Conservation (phyloP, 1,140 invertebrate genomes). For the Scylla paramamosain region DNA sequence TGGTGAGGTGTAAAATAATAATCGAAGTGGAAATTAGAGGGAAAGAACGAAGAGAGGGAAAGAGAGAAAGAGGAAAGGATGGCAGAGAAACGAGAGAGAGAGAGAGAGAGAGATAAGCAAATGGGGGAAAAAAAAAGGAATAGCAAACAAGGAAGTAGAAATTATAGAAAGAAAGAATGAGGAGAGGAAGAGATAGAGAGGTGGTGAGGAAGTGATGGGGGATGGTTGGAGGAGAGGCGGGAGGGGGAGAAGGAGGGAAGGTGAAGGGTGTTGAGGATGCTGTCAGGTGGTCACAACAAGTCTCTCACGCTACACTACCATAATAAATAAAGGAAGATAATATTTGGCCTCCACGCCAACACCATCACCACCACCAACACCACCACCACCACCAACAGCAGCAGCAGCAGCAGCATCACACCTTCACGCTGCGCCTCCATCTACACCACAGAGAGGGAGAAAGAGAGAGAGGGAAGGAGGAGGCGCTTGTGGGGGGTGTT, state of each 20-base stretch:
- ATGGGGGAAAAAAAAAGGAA: background rate
- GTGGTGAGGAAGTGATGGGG: too few species aligned
- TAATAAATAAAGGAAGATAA: conserved; percentile 25
- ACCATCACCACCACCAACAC: background rate
- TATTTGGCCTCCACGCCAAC: conserved; percentile 1
- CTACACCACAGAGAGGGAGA: background rate
- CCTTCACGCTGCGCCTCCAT: background rate
- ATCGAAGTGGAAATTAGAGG: background rate
- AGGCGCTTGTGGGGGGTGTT: too few species aligned
- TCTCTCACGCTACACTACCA: background rate
- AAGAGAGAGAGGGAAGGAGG: too few species aligned
- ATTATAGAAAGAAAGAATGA: too few species aligned
- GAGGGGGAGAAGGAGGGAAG: too few species aligned
- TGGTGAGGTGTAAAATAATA: background rate
- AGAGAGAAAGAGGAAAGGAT: background rate
- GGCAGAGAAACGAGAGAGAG: background rate
- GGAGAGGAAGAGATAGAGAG: too few species aligned
- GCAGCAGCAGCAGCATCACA: background rate
- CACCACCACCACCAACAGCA: background rate
- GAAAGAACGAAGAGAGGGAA: background rate
- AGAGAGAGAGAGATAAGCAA: background rate
- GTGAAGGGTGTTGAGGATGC: background rate
- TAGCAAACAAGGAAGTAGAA: too few species aligned
- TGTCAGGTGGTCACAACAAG: background rate
- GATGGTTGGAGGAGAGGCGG: too few species aligned